Evolutionary conservation across 2,888 invertebrate species (phyloP), one percentile per base, ranked within the genome.

Genomic region (Dusona sp.): DNA sequence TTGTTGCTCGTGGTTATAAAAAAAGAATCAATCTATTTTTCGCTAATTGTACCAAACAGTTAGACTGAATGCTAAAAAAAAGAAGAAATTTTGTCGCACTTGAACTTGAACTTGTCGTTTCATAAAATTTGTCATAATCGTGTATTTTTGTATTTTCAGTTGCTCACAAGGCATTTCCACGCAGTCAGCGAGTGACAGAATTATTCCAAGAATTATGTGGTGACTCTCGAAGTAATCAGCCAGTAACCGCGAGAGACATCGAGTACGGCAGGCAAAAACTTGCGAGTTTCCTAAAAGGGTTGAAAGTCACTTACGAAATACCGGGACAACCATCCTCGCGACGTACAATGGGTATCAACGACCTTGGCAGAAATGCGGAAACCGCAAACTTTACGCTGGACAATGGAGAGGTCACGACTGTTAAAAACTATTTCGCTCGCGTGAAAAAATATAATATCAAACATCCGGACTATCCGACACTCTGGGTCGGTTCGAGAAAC

Each of bases 151-250:
- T 25, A 1, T 33, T 29, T 48, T 75, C 94, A 96, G 97, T 98
- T 57, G 96, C 97, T 0, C 97, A 98, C 91, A 98, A 98, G 94
- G 97, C 97, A 0, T 98, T 98, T 91, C 97, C 97, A 0, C 96
- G 94, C 68, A 91, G 92, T 11, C 95, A 96, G 79, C 89, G 85
- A 2, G 91, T 97, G 25, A 81, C 96, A 0, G 93, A 96, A 0
- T 94, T 96, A 8, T 88, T 95, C 3, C 90, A 80, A 65, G 91
- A 94, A 57, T 33, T 90, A 2, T 88, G 90, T 89, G 82, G 73
- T 22, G 78, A 88, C 86, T 33, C 88, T 51, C 72, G 75, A 90
- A 13, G 48, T 67, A 29, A 89, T 16, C 25, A 77, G 11, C 85
- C 92, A 0, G 9, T 95, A 0, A 93, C 94, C 0, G 87, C 88